Percentiles rank a stretch among this genome's conserved stretches.
Evolutionary conservation across 2,888 invertebrate genomes (phyloP).

Genomic region (Acleris laterana): DNA sequence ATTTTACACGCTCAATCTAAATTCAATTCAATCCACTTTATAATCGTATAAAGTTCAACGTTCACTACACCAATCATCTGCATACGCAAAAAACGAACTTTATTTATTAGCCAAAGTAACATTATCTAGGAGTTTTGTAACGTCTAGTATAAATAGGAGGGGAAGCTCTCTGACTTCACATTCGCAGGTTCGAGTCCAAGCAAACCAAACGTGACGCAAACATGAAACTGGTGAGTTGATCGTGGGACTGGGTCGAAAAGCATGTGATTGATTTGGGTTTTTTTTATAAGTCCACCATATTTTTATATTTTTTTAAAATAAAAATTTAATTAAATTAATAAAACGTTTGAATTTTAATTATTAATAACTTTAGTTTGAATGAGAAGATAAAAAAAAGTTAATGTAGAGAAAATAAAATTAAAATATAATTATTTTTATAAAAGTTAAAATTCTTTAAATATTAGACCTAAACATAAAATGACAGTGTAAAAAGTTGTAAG

Average conservation of each 20-base stretch:
- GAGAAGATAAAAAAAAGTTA: no score
- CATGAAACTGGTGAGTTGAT: slow-evolving; percentile 76
- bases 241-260: not conserved
- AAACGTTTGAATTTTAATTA: no score
- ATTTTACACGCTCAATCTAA: no score
- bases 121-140: slow-evolving; percentile 76
- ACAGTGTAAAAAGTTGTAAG: no score
- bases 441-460: no score
- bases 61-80: slow-evolving; percentile 18
- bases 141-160: slow-evolving; percentile 66
- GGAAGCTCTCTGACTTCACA: slow-evolving; percentile 56
- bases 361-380: no score
- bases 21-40: not conserved
- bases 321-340: no score
- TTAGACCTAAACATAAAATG: no score
- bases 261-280: not conserved
- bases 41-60: not conserved
- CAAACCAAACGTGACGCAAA: slow-evolving; percentile 51
- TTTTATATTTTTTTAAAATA: no score
- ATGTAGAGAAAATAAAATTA: no score
- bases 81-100: slow-evolving; percentile 29
- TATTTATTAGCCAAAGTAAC: slow-evolving; percentile 66
- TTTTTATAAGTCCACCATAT: not conserved
- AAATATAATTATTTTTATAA: no score
- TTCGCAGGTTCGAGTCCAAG: slow-evolving; percentile 73